Conservation (phyloP, 2,797 vertebrate species). For the Falco naumanni region DNA sequence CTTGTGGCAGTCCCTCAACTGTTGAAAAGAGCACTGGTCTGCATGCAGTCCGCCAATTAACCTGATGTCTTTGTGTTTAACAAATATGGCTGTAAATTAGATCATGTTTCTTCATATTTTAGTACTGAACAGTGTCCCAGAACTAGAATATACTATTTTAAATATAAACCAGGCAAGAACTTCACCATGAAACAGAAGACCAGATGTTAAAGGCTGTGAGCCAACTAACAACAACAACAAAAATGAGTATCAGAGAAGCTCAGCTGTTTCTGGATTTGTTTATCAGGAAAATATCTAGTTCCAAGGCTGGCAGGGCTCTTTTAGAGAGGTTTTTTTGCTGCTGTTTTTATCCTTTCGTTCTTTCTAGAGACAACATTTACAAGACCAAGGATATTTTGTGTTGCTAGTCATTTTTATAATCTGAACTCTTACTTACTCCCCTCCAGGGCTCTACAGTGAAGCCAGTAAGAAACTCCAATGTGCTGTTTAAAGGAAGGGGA, state of each 20-base stretch:
- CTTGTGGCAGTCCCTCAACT: background rate
- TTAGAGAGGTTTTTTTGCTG: background rate
- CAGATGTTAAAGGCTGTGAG: constrained; percentile 44
- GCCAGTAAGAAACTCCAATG: background rate
- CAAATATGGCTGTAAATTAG: background rate
- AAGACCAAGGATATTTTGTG: background rate
- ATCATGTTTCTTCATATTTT: constrained; percentile 20
- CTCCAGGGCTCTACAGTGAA: background rate
- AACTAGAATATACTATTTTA: constrained; percentile 33
- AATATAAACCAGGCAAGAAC: constrained; percentile 50
- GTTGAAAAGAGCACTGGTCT: background rate
- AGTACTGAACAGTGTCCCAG: background rate
- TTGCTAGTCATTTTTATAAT: constrained; percentile 5
- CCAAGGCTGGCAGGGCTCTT: background rate
- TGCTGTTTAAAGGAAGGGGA: background rate
- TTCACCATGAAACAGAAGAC: constrained; percentile 32
- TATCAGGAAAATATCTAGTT: constrained; percentile 29
- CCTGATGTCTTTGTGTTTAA: background rate
- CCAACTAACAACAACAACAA: constrained; percentile 35
- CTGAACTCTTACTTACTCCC: constrained; percentile 1
- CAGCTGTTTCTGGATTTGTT: constrained; percentile 49
- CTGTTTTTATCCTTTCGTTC: constrained; percentile 32
- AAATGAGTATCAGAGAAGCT: constrained; percentile 48
- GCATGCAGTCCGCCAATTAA: background rate
- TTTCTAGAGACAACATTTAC: background rate